Conservation (phyloP, 2,113 vertebrate genomes). For the Syngnathoides biaculeatus region DNA sequence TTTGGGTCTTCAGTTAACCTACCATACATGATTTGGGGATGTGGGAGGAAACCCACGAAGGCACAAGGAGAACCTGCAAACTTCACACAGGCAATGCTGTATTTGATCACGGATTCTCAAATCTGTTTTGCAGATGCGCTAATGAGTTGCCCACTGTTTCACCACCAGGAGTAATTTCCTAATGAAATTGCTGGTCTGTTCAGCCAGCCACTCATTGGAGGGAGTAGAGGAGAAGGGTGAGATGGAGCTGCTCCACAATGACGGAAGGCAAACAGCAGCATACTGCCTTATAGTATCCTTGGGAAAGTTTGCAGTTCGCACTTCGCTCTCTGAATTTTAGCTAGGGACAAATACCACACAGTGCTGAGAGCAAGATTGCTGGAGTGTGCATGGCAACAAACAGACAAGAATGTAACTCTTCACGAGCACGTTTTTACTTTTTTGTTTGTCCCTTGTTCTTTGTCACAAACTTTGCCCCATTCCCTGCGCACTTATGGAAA, state of each 20-base stretch:
- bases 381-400: conserved; percentile 61
- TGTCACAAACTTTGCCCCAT: conserved; percentile 24
- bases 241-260: conserved; percentile 29
- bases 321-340: conserved; percentile 72
- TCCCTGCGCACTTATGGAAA: conserved; percentile 22
- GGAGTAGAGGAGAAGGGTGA: conserved; percentile 19
- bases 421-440: conserved; percentile 40
- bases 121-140: no score
- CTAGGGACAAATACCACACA: conserved; percentile 79
- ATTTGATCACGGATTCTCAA: no score
- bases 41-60: no score
- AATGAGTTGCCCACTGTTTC: no score
- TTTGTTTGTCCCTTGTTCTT: not conserved
- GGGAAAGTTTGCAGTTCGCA: conserved; percentile 78
- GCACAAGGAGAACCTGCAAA: no score
- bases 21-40: no score
- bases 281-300: conserved; percentile 75
- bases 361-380: conserved; percentile 72
- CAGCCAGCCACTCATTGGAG: conserved; percentile 1
- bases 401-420: conserved; percentile 74
- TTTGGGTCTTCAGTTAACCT: no score
- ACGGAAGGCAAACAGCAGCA: conserved; percentile 51
- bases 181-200: conserved; percentile 12
- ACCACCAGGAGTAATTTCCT: not conserved
- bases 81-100: no score